These are phyloP conservation scores for Pseudachorutes palmiensis DNA, from an alignment of 1,140 invertebrate species.

Conservation along the genomic window DNA sequence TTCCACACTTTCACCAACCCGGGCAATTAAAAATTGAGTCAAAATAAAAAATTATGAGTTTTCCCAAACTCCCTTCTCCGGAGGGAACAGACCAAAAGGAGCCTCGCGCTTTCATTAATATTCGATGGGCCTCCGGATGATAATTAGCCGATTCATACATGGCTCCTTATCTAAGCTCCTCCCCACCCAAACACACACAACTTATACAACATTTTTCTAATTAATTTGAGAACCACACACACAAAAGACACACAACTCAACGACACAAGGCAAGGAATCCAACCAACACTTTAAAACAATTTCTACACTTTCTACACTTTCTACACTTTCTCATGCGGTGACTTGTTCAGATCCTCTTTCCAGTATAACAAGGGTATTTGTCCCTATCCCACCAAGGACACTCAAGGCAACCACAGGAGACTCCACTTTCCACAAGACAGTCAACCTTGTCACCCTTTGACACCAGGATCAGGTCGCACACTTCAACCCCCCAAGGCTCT, in stretches of 20 bases:
- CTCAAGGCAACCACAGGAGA: no score
- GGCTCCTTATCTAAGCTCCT: neutral
- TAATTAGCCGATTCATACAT: conserved; percentile 35
- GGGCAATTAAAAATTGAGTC: conserved; percentile 40
- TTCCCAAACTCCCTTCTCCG: conserved; percentile 23
- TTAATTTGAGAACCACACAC: conserved; percentile 38
- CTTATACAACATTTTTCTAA: conserved; percentile 38
- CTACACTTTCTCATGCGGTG: neutral
- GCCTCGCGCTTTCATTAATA: conserved; percentile 38
- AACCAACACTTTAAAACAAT: neutral
- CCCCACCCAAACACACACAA: neutral
- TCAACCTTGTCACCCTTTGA: no score
- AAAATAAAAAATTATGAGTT: conserved; percentile 34
- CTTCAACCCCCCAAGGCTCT: no score
- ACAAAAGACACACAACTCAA: no score
- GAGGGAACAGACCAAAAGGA: no score
- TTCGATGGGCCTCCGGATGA: conserved; percentile 39
- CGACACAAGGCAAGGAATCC: neutral
- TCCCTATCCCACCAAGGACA: no score
- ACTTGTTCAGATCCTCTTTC: no score
- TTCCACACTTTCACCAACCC: no score
- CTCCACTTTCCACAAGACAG: no score
- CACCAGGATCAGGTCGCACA: no score
- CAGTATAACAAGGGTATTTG: no score
- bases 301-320: conserved; percentile 14